Evolutionary conservation across 1,140 invertebrate genomes (phyloP).

Genomic region (Copidosoma floridanum): DNA sequence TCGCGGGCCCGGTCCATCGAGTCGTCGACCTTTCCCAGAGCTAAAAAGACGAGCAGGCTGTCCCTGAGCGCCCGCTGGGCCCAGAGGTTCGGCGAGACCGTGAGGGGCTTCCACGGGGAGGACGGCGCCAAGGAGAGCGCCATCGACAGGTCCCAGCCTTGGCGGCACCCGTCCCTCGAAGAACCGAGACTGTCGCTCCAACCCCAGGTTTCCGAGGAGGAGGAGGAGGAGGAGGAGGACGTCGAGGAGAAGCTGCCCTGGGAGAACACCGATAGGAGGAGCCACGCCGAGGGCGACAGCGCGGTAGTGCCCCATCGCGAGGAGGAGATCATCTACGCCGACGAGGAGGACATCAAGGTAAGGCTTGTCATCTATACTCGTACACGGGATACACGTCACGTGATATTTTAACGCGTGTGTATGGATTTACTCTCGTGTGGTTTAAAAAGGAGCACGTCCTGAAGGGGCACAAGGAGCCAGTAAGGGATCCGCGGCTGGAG

Average conservation of each 20-base stretch:
- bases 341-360: conserved; percentile 19
- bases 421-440: too few species aligned
- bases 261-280: conserved; percentile 33
- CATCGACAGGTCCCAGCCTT: conserved; percentile 47
- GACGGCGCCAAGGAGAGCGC: conserved; percentile 41
- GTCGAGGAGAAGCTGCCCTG: conserved; percentile 38
- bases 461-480: conserved; percentile 3
- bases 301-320: not conserved
- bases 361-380: too few species aligned
- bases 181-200: conserved; percentile 44
- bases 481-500: conserved; percentile 30
- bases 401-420: conserved; percentile 25
- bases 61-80: conserved; percentile 56
- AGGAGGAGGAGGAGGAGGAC: conserved; percentile 30
- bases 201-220: conserved; percentile 33
- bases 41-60: conserved; percentile 39
- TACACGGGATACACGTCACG: too few species aligned
- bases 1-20: conserved; percentile 51
- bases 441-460: not conserved
- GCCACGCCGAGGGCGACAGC: conserved; percentile 9
- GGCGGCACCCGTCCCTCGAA: conserved; percentile 55
- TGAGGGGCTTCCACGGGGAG: conserved; percentile 5
- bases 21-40: conserved; percentile 56
- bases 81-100: conserved; percentile 51
- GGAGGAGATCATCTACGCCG: conserved; percentile 18